Base-by-base conservation (phyloP, 2,888 invertebrate genomes). In the Patella depressa region DNA sequence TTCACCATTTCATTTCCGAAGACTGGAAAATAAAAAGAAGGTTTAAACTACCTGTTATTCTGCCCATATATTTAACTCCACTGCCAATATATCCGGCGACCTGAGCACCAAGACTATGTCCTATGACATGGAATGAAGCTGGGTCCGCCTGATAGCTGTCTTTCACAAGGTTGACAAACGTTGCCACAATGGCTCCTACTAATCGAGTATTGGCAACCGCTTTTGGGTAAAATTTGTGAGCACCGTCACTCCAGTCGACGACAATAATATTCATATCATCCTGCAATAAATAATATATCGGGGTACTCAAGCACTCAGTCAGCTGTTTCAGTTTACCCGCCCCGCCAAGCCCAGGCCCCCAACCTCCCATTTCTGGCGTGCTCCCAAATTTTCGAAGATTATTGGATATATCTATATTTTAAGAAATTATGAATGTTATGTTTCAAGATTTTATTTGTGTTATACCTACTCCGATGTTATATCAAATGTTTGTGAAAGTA, bases 71-170 rank as follows among this genome's bases (percentile, higher is more conserved):
- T 3, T 82, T 80, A 5, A 88, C 77, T 34, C 85, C 93, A 88
- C 95, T 94, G 3, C 96, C 97, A 0, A 96, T 96, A 89, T 97
- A 97, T 17, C 96, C 96, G 0, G 96, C 96, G 0, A 96, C 95
- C 88, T 97, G 97, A 0, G 96, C 95, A 1, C 97, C 97, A 78
- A 97, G 93, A 80, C 96, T 96, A 92, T 97, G 97, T 0, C 97
- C 97, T 79, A 97, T 95, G 79, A 87, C 72, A 74, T 86, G 87
- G 3, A 85, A 78, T 14, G 78, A 74, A 29, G 75, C 69, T 45
- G 82, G 77, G 71, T 83, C 79, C 29, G 83, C 75, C 34, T 78
- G 80, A 53, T 81, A 82, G 69, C 79, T 80, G n/a, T 81, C 82
- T 53, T 70, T 54, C 15, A 86, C 72, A 24, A 79, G 80, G 54